Evolutionary conservation across 2,888 invertebrate species (phyloP).

Genomic region (Exephanes ischioxanthus): DNA sequence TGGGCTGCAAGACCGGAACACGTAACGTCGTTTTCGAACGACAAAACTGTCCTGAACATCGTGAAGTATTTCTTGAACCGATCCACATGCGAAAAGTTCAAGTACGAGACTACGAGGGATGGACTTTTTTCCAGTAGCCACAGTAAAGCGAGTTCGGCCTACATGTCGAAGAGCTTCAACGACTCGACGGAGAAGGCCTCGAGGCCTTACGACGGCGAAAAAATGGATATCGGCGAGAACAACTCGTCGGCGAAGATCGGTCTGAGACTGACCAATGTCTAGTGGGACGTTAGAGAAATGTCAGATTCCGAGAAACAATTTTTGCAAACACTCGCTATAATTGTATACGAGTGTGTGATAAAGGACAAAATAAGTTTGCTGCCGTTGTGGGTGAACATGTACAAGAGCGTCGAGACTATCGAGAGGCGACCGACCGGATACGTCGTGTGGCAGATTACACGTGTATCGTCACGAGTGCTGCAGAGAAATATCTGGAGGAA

Average conservation of each 20-base stretch:
- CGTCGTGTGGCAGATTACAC: slow-evolving; percentile 92
- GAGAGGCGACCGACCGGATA: slow-evolving; percentile 86
- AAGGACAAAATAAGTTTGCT: slow-evolving; percentile 92
- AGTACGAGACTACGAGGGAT: slow-evolving; percentile 67
- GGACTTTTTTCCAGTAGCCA: slow-evolving; percentile 67
- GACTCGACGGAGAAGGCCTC: slow-evolving; percentile 72
- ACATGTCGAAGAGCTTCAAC: slow-evolving; percentile 70
- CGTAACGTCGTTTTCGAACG: slow-evolving; percentile 91
- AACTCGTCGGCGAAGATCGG: slow-evolving; percentile 61
- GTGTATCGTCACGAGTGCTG: slow-evolving; percentile 87
- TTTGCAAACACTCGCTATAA: slow-evolving; percentile 81
- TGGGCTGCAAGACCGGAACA: slow-evolving; percentile 90
- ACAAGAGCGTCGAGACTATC: slow-evolving; percentile 87
- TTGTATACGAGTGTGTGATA: slow-evolving; percentile 93
- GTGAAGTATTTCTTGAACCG: slow-evolving; percentile 88
- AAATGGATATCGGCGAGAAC: slow-evolving; percentile 78
- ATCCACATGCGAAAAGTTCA: slow-evolving; percentile 69
- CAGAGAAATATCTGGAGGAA: slow-evolving; percentile 82
- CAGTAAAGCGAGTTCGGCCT: slow-evolving; percentile 70
- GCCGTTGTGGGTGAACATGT: slow-evolving; percentile 89
- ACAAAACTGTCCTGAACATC: slow-evolving; percentile 90
- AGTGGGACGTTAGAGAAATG: slow-evolving; percentile 65
- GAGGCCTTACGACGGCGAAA: slow-evolving; percentile 72
- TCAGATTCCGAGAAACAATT: slow-evolving; percentile 78
- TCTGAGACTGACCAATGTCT: slow-evolving; percentile 56